These are phyloP conservation scores for Mormyrus iriodes DNA, from an alignment of 2,113 vertebrate genomes.

Conservation along the genomic window DNA sequence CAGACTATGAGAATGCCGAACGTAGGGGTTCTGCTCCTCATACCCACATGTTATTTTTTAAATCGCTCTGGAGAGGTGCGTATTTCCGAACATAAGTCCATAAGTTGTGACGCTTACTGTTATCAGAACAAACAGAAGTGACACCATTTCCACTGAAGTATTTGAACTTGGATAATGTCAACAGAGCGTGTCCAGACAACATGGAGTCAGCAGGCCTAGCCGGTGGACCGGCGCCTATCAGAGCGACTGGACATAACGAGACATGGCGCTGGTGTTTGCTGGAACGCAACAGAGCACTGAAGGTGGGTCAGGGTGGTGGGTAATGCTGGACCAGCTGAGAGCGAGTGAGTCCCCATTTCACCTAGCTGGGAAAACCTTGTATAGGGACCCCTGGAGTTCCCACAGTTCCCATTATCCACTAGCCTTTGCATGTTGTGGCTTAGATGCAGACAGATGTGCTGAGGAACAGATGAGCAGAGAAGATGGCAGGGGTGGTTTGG, in stretches of 20 bases:
- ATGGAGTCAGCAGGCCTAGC: background rate
- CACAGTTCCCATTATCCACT: background rate
- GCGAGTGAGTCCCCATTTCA: background rate
- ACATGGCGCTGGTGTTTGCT: background rate
- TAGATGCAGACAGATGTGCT: conserved; percentile 4
- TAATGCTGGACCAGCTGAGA: background rate
- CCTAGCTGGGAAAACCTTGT: background rate
- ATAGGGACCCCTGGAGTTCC: background rate
- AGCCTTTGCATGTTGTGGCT: background rate
- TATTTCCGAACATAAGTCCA: background rate
- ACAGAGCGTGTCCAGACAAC: background rate
- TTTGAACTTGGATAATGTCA: background rate
- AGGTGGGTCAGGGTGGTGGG: background rate
- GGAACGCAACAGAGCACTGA: background rate
- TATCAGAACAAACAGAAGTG: background rate
- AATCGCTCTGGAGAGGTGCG: background rate
- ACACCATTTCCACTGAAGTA: background rate
- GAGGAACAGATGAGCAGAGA: background rate
- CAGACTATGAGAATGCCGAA: background rate
- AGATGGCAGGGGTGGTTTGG: conserved; percentile 38
- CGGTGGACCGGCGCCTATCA: background rate
- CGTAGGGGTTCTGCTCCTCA: background rate
- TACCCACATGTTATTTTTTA: background rate
- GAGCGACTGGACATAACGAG: background rate
- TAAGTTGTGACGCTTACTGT: background rate